A percentile compares a stretch with the other conserved stretches of the same genome.
These are phyloP conservation scores for Microplitis mediator DNA, from an alignment of 1,140 invertebrate genomes.

Conservation along the genomic window DNA sequence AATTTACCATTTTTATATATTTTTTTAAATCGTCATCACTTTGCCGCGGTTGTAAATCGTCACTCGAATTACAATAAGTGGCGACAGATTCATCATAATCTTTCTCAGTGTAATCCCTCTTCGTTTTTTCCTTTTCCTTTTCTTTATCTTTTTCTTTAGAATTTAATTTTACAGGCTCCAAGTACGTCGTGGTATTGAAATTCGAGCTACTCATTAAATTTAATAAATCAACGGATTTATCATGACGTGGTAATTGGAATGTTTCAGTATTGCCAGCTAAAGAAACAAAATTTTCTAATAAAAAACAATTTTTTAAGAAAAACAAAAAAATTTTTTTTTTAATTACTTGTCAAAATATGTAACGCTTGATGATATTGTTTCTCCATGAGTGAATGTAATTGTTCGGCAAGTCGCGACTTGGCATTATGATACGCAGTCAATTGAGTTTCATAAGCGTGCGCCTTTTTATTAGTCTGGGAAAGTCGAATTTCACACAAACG, in stretches of 20 bases:
- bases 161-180: constrained; percentile 44
- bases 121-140: background rate
- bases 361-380: constrained; percentile 78
- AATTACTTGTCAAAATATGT: constrained; percentile 69
- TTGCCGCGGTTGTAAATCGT: constrained; percentile 47
- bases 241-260: constrained; percentile 46
- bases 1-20: constrained; percentile 56
- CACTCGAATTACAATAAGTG: constrained; percentile 42
- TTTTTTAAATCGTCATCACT: constrained; percentile 52
- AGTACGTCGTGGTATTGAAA: constrained; percentile 35
- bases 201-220: constrained; percentile 40
- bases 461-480: constrained; percentile 70
- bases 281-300: constrained; percentile 23
- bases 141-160: constrained; percentile 23
- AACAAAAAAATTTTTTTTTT: background rate
- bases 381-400: constrained; percentile 79
- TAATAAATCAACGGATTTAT: constrained; percentile 50
- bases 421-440: constrained; percentile 64
- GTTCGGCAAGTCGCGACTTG: constrained; percentile 71
- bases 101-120: constrained; percentile 38
- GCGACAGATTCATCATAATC: constrained; percentile 46
- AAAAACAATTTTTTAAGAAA: background rate
- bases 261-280: constrained; percentile 51
- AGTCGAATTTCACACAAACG: constrained; percentile 71
- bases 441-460: constrained; percentile 67